phyloP scores from a whole-genome alignment of 2,797 vertebrate genomes.

The Cephalopachus bancanus region DNA sequence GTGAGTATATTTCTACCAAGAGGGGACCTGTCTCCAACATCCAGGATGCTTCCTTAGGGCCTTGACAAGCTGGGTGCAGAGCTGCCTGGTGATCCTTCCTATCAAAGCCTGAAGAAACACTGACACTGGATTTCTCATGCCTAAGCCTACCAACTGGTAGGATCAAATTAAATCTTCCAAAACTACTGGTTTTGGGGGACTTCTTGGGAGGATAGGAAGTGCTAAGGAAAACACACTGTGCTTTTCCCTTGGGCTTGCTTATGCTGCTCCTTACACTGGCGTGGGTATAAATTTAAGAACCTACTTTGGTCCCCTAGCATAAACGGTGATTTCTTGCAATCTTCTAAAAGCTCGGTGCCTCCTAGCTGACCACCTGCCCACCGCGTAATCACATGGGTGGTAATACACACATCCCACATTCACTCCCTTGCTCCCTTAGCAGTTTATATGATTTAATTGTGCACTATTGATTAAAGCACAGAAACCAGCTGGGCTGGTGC shows the following conservation, averaged over 20 bases:
- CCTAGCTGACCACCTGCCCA: neutral
- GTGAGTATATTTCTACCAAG: neutral
- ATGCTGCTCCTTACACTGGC: neutral
- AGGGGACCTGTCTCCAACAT: neutral
- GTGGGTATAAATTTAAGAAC: neutral
- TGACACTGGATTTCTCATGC: constrained; percentile 43
- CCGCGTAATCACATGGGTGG: neutral
- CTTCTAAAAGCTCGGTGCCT: neutral
- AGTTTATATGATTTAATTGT: neutral
- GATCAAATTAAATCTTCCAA: constrained; percentile 70
- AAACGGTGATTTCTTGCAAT: neutral
- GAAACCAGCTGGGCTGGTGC: neutral
- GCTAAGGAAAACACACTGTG: neutral
- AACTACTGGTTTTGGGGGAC: neutral
- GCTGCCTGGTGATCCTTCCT: constrained; percentile 22
- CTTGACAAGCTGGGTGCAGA: constrained; percentile 52
- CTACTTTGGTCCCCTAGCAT: neutral
- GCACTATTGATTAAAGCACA: neutral
- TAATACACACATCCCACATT: rapidly evolving
- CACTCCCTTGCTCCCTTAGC: neutral
- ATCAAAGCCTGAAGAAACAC: constrained; percentile 22
- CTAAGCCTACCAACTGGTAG: constrained; percentile 64
- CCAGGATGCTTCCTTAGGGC: neutral
- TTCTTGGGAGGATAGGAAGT: neutral
- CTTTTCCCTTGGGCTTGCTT: neutral